A percentile compares a stretch with the other conserved stretches of the same genome.
These are phyloP conservation scores for Diachasmimorpha longicaudata DNA, from an alignment of 1,140 invertebrate species.

Conservation along the genomic window DNA sequence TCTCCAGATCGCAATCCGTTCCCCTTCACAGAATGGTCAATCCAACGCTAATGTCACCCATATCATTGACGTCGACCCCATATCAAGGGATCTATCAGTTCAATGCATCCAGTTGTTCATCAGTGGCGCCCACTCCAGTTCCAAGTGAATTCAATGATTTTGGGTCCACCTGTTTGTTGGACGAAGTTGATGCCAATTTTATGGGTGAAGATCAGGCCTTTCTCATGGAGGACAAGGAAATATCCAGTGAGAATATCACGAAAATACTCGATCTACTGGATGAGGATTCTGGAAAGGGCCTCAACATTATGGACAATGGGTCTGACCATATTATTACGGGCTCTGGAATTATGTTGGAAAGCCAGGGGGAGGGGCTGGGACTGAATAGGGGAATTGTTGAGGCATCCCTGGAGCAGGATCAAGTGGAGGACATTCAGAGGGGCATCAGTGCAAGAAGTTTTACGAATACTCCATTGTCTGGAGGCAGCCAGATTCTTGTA, in stretches of 20 bases:
- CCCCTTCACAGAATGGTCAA: constrained; percentile 72
- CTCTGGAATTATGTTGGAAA: constrained; percentile 39
- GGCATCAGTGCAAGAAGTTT: constrained; percentile 58
- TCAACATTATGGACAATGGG: constrained; percentile 41
- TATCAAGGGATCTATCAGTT: constrained; percentile 50
- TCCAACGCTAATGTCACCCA: constrained; percentile 51
- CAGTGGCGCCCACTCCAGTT: constrained; percentile 72
- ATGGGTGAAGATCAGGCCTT: constrained; percentile 51
- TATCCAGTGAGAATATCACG: constrained; percentile 56
- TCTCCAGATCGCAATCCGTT: constrained; percentile 76
- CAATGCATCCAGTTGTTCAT: constrained; percentile 67
- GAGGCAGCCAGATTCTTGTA: background rate
- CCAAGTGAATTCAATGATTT: constrained; percentile 76
- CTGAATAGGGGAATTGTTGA: background rate
- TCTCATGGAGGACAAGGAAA: constrained; percentile 54
- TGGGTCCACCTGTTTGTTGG: constrained; percentile 57
- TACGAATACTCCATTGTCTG: constrained; percentile 59
- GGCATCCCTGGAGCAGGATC: background rate
- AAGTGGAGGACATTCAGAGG: constrained; percentile 33
- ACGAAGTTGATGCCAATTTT: constrained; percentile 52
- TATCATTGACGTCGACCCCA: constrained; percentile 40
- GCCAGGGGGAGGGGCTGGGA: constrained; percentile 31
- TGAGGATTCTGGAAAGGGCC: constrained; percentile 45
- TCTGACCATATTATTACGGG: constrained; percentile 37
- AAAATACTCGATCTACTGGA: constrained; percentile 57